These are phyloP conservation scores for Cherax destructor DNA, from an alignment of 1,140 invertebrate genomes.

Conservation along the genomic window DNA sequence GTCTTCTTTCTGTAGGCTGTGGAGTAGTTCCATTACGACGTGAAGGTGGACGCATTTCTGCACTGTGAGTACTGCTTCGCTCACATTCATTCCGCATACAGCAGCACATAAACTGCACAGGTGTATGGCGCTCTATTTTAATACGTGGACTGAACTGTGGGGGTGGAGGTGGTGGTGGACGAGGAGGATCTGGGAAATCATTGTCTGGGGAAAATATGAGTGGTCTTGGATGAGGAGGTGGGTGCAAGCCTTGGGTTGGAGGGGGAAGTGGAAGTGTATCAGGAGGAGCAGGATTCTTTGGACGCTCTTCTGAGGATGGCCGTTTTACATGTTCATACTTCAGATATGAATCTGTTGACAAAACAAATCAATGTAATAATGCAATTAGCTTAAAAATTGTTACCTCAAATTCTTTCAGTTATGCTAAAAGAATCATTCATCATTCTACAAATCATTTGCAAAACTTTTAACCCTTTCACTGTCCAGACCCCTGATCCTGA, in stretches of 20 bases:
- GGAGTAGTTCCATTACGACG: conserved; percentile 47
- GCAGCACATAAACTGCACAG: conserved; percentile 68
- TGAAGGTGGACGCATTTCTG: conserved; percentile 56
- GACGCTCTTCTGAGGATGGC: conserved; percentile 70
- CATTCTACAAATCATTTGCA: no score
- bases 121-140: conserved; percentile 70
- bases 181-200: conserved; percentile 64
- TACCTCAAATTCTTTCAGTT: background rate
- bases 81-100: conserved; percentile 72
- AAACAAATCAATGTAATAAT: background rate
- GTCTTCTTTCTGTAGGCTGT: conserved; percentile 53
- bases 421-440: no score
- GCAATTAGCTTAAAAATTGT: background rate
- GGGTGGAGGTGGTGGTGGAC: conserved; percentile 66
- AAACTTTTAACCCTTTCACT: no score
- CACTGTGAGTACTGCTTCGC: conserved; percentile 61
- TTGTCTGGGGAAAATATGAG: conserved; percentile 67
- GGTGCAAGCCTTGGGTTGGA: conserved; percentile 37
- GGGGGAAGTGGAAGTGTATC: conserved; percentile 57
- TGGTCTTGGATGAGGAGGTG: conserved; percentile 58
- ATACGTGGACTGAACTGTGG: conserved; percentile 69
- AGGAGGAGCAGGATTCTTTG: conserved; percentile 71
- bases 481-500: no score
- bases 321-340: conserved; percentile 70
- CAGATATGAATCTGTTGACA: conserved; percentile 58